Conservation (phyloP, 2,797 vertebrate genomes). For the Lindbergichthys nudifrons region DNA sequence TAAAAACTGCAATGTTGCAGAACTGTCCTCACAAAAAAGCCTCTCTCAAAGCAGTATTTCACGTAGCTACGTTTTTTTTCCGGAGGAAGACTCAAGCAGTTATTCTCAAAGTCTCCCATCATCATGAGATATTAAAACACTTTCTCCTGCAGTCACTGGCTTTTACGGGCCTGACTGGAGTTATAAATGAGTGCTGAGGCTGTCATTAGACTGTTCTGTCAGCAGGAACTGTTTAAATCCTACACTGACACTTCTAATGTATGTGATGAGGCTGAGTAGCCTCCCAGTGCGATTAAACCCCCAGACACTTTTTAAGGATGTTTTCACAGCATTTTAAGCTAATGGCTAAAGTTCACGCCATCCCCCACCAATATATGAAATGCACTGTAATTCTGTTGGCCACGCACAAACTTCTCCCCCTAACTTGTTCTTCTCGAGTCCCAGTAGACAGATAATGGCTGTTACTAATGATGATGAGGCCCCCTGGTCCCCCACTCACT, state of each 20-base stretch:
- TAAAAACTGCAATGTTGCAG: background rate
- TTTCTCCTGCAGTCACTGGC: conserved; percentile 47
- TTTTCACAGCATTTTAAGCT: conserved; percentile 10
- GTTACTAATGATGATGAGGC: conserved; percentile 40
- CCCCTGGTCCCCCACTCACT: conserved; percentile 36
- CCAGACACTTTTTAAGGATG: conserved; percentile 9
- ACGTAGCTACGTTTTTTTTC: background rate
- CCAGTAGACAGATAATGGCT: conserved; percentile 5
- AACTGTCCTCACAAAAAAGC: background rate
- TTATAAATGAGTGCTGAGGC: conserved; percentile 33
- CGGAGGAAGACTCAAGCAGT: background rate
- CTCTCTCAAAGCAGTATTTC: background rate
- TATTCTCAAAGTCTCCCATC: conserved; percentile 11
- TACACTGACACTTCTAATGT: conserved; percentile 15
- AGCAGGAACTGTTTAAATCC: conserved; percentile 58
- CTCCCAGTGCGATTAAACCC: background rate
- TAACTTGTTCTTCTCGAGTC: conserved; percentile 19
- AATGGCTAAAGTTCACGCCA: background rate
- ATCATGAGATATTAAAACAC: conserved; percentile 33
- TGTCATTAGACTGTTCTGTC: conserved; percentile 62
- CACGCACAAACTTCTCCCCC: conserved; percentile 1
- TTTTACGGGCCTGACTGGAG: conserved; percentile 41
- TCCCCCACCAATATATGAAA: background rate
- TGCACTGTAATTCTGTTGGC: conserved; percentile 15
- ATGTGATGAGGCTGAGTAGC: conserved; percentile 17